Evolutionary conservation across 2,888 invertebrate species (phyloP).

Genomic region (Nasonovia ribisnigri): DNA sequence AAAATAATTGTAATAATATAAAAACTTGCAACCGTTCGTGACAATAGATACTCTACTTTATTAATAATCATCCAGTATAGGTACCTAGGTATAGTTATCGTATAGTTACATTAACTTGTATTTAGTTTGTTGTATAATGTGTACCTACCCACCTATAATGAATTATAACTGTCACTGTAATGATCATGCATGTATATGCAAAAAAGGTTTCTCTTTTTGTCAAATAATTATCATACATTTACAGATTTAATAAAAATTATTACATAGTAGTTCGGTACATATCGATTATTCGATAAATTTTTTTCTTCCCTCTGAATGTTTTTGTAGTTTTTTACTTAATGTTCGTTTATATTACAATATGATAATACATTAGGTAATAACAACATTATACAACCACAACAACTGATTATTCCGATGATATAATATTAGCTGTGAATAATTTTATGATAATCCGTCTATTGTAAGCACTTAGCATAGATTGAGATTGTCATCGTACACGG

Average conservation of each 20-base stretch:
- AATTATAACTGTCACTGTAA: neutral
- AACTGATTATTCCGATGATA: no score
- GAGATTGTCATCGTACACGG: no score
- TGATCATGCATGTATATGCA: neutral
- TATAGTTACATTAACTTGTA: neutral
- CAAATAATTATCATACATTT: neutral
- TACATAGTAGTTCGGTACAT: neutral
- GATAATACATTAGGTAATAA: neutral
- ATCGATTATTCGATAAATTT: neutral
- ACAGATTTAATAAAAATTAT: neutral
- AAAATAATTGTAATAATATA: neutral
- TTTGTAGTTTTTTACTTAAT: neutral
- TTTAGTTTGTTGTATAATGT: neutral
- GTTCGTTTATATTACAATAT: neutral
- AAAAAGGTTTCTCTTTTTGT: neutral
- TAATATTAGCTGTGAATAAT: no score
- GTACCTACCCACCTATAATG: neutral
- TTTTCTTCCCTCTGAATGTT: neutral
- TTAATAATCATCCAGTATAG: constrained; percentile 5
- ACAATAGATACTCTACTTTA: constrained; percentile 6
- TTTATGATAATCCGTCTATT: no score
- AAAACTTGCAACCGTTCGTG: neutral
- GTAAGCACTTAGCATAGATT: no score
- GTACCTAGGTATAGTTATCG: neutral
- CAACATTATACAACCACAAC: no score